These are phyloP conservation scores for Ptychadena robeensis DNA, from an alignment of 2,797 vertebrate genomes.

Conservation along the genomic window DNA sequence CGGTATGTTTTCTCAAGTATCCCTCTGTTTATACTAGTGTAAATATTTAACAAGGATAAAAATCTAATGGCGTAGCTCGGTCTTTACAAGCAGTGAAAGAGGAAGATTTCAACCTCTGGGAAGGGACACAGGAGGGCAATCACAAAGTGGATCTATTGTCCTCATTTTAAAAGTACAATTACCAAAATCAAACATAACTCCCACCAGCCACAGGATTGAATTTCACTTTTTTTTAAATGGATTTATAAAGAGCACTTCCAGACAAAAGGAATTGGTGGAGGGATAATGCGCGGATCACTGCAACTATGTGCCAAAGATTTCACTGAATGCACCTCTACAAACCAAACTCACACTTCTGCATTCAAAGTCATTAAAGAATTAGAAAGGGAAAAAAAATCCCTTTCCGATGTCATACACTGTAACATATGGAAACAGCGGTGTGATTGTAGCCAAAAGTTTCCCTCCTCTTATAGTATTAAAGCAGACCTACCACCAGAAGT, in stretches of 20 bases:
- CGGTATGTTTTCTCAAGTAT: conserved; percentile 38
- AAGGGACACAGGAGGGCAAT: neutral
- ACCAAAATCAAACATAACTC: neutral
- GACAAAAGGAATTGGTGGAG: neutral
- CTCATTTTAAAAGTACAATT: neutral
- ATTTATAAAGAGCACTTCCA: neutral
- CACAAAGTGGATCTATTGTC: neutral
- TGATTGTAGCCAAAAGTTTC: too few species aligned
- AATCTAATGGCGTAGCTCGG: conserved; percentile 15
- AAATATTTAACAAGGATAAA: conserved; percentile 53
- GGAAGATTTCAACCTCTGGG: conserved; percentile 1
- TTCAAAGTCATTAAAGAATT: too few species aligned
- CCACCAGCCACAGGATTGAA: neutral
- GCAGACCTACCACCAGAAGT: too few species aligned
- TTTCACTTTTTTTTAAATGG: neutral
- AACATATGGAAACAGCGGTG: too few species aligned
- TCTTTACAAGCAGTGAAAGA: conserved; percentile 19
- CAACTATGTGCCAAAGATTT: neutral
- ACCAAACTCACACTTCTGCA: too few species aligned
- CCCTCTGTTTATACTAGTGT: conserved; percentile 37
- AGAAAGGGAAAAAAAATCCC: too few species aligned
- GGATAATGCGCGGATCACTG: neutral
- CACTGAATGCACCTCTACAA: neutral
- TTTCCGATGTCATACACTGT: too few species aligned
- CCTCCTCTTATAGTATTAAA: too few species aligned